These are phyloP conservation scores for Euphydryas editha DNA, from an alignment of 2,888 invertebrate species.

Conservation along the genomic window DNA sequence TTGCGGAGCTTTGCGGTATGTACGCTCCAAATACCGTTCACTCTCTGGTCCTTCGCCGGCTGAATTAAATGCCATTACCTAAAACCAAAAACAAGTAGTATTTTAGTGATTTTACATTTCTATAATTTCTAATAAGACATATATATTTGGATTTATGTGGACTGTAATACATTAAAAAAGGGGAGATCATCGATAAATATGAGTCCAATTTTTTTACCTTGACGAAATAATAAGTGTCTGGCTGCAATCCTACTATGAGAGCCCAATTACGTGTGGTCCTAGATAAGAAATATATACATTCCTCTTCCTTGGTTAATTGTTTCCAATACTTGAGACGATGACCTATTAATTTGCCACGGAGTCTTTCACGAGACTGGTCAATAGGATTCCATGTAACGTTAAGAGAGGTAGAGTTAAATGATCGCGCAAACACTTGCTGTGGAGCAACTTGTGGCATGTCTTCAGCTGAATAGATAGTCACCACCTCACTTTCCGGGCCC, in stretches of 20 bases:
- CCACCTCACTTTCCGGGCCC: slow-evolving; percentile 91
- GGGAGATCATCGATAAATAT: not conserved
- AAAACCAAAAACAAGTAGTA: slow-evolving; percentile 17
- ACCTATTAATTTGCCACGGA: slow-evolving; percentile 95
- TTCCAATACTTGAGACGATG: slow-evolving; percentile 97
- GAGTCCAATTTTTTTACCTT: slow-evolving; percentile 79
- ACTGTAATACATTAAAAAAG: no score
- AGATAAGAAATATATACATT: slow-evolving; percentile 92
- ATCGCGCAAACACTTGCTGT: slow-evolving; percentile 89
- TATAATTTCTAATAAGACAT: slow-evolving; percentile 16
- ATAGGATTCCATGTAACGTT: slow-evolving; percentile 96
- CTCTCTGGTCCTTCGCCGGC: slow-evolving; percentile 98
- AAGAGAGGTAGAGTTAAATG: slow-evolving; percentile 96
- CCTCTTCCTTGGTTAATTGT: slow-evolving; percentile 88
- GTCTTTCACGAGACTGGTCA: slow-evolving; percentile 90
- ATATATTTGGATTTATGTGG: no score
- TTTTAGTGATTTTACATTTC: not conserved
- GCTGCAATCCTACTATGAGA: slow-evolving; percentile 95
- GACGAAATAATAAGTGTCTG: slow-evolving; percentile 96
- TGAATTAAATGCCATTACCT: slow-evolving; percentile 96
- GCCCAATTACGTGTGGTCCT: slow-evolving; percentile 93
- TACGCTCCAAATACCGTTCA: slow-evolving; percentile 93
- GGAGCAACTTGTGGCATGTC: slow-evolving; percentile 97
- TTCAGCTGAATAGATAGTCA: slow-evolving; percentile 92
- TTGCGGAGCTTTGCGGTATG: slow-evolving; percentile 95